A percentile compares a stretch with the other conserved stretches of the same genome.
Conservation (phyloP, 92 coral and sea anemone species). For the Umimayanthus chanpuru region DNA sequence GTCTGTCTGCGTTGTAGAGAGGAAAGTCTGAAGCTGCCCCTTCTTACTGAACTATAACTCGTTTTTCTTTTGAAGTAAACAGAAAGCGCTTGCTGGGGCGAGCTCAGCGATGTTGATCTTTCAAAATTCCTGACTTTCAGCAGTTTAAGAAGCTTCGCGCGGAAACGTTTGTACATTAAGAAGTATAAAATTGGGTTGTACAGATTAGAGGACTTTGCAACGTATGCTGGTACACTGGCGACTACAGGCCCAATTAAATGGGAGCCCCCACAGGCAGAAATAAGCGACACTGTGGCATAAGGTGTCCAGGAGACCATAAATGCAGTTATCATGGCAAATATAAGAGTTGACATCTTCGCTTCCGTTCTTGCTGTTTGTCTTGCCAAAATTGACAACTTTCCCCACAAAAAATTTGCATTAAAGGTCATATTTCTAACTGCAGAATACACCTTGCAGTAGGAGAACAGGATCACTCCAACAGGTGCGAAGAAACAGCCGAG, state of each 20-base stretch:
- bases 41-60: no score
- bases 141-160: not conserved
- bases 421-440: slow-evolving; percentile 2
- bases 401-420: slow-evolving; percentile 6
- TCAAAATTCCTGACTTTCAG: not conserved
- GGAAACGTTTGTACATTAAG: slow-evolving; percentile 1
- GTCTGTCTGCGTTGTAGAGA: no score
- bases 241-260: not conserved
- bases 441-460: not conserved
- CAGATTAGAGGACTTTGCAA: slow-evolving; percentile 31
- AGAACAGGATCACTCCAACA: slow-evolving; percentile 3
- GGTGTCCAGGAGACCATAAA: slow-evolving; percentile 29
- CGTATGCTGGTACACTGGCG: not conserved
- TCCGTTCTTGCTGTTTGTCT: slow-evolving; percentile 2
- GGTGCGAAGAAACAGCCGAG: slow-evolving; percentile 19
- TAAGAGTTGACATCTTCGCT: not conserved
- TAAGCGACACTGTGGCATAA: slow-evolving; percentile 10
- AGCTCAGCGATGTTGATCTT: no score
- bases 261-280: slow-evolving; percentile 10
- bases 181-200: slow-evolving; percentile 25
- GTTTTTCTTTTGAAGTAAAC: no score
- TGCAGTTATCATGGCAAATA: slow-evolving; percentile 1
- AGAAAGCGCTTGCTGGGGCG: no score
- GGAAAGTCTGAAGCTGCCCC: no score
- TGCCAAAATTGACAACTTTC: slow-evolving; percentile 8